Conservation (phyloP, 2,113 vertebrate species). For the Hemibagrus wyckioides region DNA sequence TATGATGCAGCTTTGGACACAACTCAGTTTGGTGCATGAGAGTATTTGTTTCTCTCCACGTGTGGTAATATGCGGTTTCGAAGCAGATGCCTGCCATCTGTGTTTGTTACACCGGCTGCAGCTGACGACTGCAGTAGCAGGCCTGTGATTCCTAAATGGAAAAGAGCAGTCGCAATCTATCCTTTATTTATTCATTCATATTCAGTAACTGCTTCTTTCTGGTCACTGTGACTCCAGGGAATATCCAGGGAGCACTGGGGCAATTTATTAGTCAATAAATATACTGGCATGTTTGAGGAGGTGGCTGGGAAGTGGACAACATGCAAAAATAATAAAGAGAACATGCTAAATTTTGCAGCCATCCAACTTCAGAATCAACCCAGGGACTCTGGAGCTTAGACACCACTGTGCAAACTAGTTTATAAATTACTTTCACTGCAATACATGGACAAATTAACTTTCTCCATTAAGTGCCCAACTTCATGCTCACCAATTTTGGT, state of each 20-base stretch:
- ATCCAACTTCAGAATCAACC: background rate
- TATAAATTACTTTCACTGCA: background rate
- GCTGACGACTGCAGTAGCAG: background rate
- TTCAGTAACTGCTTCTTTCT: background rate
- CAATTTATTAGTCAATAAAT: background rate
- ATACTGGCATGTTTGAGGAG: background rate
- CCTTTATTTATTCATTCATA: background rate
- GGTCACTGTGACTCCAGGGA: background rate
- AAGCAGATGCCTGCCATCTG: conserved; percentile 26
- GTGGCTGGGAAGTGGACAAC: background rate
- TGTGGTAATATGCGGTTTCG: background rate
- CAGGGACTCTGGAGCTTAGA: background rate
- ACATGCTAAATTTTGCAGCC: background rate
- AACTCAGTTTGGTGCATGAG: background rate
- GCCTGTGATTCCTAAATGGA: background rate
- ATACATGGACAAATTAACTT: background rate
- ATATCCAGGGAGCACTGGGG: background rate
- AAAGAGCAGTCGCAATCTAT: background rate
- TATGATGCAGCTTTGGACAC: background rate
- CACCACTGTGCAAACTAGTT: too few species aligned
- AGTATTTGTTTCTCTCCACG: conserved; percentile 9
- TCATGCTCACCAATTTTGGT: background rate
- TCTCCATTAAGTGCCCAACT: background rate
- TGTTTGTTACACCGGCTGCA: conserved; percentile 10
- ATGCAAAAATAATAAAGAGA: background rate